Evolutionary conservation across 2,113 vertebrate genomes (phyloP), one percentile per base, ranked within the genome.

Genomic region (Cochlearius cochlearius): DNA sequence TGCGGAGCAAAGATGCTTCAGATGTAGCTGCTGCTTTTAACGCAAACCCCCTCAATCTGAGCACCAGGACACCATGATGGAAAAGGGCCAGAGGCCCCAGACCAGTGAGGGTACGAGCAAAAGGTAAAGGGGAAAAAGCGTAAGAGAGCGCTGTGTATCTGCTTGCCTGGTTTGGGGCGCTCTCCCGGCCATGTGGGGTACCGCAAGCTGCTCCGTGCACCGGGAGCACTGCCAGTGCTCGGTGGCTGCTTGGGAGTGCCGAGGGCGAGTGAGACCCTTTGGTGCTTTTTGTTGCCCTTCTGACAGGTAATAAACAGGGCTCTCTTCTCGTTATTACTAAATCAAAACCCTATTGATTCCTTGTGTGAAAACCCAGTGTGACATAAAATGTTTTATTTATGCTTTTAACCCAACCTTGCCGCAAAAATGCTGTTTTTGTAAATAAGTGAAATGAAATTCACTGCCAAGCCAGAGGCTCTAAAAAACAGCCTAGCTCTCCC

Each of bases 271-370:
- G 34, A 84, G 43, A 76, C 21, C 25, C 58, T 89, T 47, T 26
- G 25, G 59, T 79, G 53, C 60, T 75, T 81, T 94, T 68, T 82
- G 41, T 92, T 93, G 50, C 58, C n/a, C 45, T 84, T 66, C 36
- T 94, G 69, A 58, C 53, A 85, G 73, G 73, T 81, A 85, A 62
- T 93, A 90, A 94, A 92, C 66, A 79, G 62, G 9, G 53, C 58
- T 86, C 47, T 84, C 52, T 55, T 78, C 68, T 95, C 79, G 68
- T 95, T 93, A 92, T 94, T 93, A 68, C 85, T 94, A 86, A 95
- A 96, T 96, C 91, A 96, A 95, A 96, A 55, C 67, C 60, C 55
- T 92, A 64, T 93, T 67, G 95, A 95, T 90, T 88, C 55, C 62
- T 91, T 41, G 45, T 73, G 56, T 96, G 90, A 94, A 97, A 95